These are phyloP conservation scores for Penaeus indicus DNA, from an alignment of 1,140 invertebrate genomes.

Conservation along the genomic window DNA sequence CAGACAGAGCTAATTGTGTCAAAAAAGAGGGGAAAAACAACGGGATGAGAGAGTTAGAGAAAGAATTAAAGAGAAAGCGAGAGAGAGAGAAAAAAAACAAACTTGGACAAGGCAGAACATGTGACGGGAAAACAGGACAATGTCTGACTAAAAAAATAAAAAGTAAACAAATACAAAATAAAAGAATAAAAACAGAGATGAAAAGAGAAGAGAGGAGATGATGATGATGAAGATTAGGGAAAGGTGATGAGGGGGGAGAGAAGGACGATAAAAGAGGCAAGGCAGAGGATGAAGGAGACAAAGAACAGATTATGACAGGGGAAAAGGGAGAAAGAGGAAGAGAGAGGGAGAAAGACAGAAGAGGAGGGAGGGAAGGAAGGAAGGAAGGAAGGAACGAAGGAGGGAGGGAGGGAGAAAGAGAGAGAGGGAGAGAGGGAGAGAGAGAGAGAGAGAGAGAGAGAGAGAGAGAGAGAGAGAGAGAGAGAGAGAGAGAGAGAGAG, in stretches of 20 bases:
- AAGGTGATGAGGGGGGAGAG: conserved; percentile 16
- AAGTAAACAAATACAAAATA: not conserved
- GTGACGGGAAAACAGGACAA: not conserved
- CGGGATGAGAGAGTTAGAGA: not conserved
- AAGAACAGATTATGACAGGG: not conserved
- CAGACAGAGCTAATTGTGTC: not conserved
- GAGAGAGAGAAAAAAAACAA: not conserved
- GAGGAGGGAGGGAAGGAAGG: not conserved
- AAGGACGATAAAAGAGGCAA: not conserved
- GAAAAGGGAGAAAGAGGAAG: not conserved
- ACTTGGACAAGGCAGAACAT: not conserved
- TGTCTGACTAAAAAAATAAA: not conserved
- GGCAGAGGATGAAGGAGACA: not conserved
- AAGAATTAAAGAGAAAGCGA: not conserved
- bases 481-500: not conserved
- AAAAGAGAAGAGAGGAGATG: not conserved
- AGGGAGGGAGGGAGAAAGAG: not conserved
- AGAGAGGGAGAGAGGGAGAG: too few species aligned
- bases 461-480: not conserved
- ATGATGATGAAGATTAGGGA: too few species aligned
- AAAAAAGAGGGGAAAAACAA: not conserved
- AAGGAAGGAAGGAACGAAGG: not conserved
- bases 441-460: conserved; percentile 2
- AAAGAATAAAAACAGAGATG: not conserved
- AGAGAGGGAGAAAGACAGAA: not conserved